Conservation (phyloP, 2,797 vertebrate genomes). For the Eupleurogrammus muticus region DNA sequence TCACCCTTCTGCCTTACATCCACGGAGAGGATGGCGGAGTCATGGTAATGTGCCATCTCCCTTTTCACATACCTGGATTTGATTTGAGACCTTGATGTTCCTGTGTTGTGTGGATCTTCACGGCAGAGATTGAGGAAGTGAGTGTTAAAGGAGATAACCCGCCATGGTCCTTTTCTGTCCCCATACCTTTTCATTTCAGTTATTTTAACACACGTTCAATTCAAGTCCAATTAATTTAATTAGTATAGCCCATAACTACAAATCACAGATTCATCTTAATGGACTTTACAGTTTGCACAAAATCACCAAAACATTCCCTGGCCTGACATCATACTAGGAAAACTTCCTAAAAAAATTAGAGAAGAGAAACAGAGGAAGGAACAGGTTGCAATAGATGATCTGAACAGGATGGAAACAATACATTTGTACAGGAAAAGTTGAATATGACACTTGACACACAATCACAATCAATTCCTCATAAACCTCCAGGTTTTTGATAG, state of each 20-base stretch:
- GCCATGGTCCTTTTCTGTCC: slow-evolving; percentile 41
- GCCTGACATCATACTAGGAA: no score
- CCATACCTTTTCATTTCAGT: background rate
- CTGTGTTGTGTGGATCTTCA: slow-evolving; percentile 43
- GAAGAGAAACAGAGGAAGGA: no score
- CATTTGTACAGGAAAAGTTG: no score
- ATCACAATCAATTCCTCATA: background rate
- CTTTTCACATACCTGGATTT: slow-evolving; percentile 58
- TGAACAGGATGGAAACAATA: no score
- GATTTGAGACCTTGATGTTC: slow-evolving; percentile 69
- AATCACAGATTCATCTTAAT: no score
- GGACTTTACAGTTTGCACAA: no score
- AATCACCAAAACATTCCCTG: no score
- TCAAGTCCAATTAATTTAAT: no score
- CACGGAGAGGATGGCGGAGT: slow-evolving; percentile 58
- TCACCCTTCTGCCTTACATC: slow-evolving; percentile 64
- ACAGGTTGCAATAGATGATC: no score
- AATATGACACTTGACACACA: background rate
- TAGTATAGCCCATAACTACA: no score
- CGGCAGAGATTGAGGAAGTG: slow-evolving; percentile 29
- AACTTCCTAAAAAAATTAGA: no score
- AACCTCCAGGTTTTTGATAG: background rate
- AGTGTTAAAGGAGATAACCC: slow-evolving; percentile 41
- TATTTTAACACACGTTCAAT: background rate
- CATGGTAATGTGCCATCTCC: slow-evolving; percentile 47